A percentile compares a stretch with the other conserved stretches of the same genome.
Evolutionary conservation across 1,140 invertebrate species (phyloP).

Genomic region (Drosophila gunungcola): DNA sequence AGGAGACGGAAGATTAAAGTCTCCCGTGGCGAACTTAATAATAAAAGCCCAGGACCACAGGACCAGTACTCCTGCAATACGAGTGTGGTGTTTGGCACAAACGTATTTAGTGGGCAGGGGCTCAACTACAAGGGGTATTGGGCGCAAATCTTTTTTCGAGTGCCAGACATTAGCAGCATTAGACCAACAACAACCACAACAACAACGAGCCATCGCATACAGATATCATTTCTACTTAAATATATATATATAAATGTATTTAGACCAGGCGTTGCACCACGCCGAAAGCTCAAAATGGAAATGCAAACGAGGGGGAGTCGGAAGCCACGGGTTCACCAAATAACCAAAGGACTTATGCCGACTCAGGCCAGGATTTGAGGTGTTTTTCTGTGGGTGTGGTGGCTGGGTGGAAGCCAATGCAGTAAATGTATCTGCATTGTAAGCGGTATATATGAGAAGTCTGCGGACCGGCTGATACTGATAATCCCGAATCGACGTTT

Average conservation of each 20-base stretch:
- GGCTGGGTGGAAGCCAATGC: conserved; percentile 34
- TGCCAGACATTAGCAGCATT: conserved; percentile 81
- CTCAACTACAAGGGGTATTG: conserved; percentile 21
- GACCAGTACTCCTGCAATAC: conserved; percentile 11
- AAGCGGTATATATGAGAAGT: conserved; percentile 32
- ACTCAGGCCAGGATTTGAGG: conserved; percentile 60
- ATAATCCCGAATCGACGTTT: conserved; percentile 39
- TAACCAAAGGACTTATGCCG: conserved; percentile 71
- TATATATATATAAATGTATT: conserved; percentile 20
- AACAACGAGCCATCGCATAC: conserved; percentile 32
- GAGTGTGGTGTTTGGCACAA: conserved; percentile 52
- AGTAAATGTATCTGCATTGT: conserved; percentile 48
- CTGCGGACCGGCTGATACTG: conserved; percentile 27
- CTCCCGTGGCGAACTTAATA: conserved; percentile 82
- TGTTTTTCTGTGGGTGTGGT: conserved; percentile 12
- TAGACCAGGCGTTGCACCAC: conserved; percentile 24
- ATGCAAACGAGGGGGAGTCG: conserved; percentile 34
- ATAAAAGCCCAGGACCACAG: conserved; percentile 71
- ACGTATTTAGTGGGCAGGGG: conserved; percentile 57
- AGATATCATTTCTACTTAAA: conserved; percentile 47
- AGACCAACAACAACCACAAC: conserved; percentile 64
- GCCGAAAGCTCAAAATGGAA: conserved; percentile 44
- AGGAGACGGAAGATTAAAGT: conserved; percentile 78
- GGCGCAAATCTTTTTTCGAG: conserved; percentile 76
- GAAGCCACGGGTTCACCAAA: conserved; percentile 41